Evolutionary conservation across 2,797 vertebrate genomes (phyloP), one percentile per base, ranked within the genome.

Genomic region (Mareca strepera): DNA sequence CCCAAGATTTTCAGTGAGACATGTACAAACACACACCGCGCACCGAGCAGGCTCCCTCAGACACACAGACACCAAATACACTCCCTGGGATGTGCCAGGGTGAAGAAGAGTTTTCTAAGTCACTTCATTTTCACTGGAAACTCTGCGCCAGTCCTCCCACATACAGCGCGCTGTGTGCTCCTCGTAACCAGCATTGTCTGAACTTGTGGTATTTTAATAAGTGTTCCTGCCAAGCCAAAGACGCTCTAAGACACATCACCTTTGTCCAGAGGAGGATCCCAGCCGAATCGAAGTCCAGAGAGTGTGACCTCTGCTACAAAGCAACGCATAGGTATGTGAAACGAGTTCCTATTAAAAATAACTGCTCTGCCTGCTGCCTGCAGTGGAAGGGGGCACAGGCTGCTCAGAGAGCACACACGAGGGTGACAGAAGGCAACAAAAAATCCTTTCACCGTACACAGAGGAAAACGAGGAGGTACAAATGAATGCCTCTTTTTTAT

Each of bases 171-270:
- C 59, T 5, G 73, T 50, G 43, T 15, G 1, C 82, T 90, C n/a
- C 88, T 91, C 21, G 25, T 81, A 64, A 94, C 92, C 90, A 86
- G 90, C 91, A 90, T 87, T 97, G 96, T 97, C 96, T 97, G 94
- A 96, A 86, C 89, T 92, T 93, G 94, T 53, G 63, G 82, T 88
- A 88, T 95, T 94, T 74, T 85, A 83, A 82, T 69, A 56, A 73
- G 88, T 1, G 20, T 23, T 60, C n/a, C 79, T 88, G 89, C 88
- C 90, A 91, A 95, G 90, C 73, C 93, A 92, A 86, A 80, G 95
- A 66, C 7, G 1, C n/a, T 86, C 37, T 69, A 60, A 88, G 70
- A 80, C 69, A 91, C 82, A 44, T 41, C 77, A 70, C 80, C 86
- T 94, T 76, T 88, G 89, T 91, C 88, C 90, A 90, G 74, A 95